Evolutionary conservation across 1,140 invertebrate species (phyloP), one percentile per base, ranked within the genome.

Genomic region (Vanessa tameamea): DNA sequence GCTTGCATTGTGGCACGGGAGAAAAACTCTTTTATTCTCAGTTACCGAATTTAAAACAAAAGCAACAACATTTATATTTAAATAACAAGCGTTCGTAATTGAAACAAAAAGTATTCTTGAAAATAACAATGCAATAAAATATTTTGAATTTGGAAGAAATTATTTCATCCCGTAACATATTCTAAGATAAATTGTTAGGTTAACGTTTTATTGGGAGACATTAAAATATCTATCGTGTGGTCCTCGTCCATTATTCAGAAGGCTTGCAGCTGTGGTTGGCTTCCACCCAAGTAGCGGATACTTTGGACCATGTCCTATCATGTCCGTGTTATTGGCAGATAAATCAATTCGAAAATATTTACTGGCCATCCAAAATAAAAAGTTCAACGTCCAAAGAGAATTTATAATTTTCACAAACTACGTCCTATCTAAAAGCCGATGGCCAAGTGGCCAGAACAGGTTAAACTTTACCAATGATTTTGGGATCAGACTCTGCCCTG

Each of bases 241-340:
- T 69, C 57, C 69, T 75, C 71, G 67, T 77, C 61, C 69, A 77
- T 77, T 78, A 75, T 72, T 75, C 69, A 72, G 66, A 53, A 69
- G 66, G 69, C 71, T 77, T 57, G 75, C 70, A 72, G 71, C 63
- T 64, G 73, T 48, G 63, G 55, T 78, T 78, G 76, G 76, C 76
- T 57, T 57, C 16, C 23, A 43, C 68, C 72, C 76, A 78, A 78
- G 57, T 67, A 59, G 66, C 47, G 73, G 67, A 69, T 72, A 73
- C 47, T 76, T 77, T 67, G 76, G 59, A 71, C 69, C 72, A 73
- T 77, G 48, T 70, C 66, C 61, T 61, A 64, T 64, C 55, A 16
- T 63, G 57, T 73, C 55, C n/a, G 23, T 59, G n/a, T 47, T 57
- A 66, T 50, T 50, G 20, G 50, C 64, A 51, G 47, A 50, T 61